These are phyloP conservation scores for Corythaixoides concolor DNA, from an alignment of 2,113 vertebrate genomes.

Conservation along the genomic window DNA sequence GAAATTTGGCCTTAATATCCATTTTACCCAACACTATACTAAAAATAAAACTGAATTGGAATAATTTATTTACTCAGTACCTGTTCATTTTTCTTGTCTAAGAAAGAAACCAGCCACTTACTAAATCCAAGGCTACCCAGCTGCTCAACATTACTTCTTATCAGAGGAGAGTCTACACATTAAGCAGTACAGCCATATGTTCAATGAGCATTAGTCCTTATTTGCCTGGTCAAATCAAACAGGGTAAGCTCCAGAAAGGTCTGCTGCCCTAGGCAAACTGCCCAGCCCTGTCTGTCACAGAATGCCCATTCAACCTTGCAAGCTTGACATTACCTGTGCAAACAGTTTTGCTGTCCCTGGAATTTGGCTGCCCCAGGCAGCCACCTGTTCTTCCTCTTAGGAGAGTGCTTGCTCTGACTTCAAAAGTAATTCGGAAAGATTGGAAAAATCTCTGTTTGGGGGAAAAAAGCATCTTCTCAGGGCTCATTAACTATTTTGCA, in stretches of 20 bases:
- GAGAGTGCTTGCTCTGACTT: not conserved
- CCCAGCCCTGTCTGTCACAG: not conserved
- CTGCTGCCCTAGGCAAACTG: conserved; percentile 16
- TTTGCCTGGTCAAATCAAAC: not conserved
- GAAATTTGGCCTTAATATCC: not conserved
- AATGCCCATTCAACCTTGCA: not conserved
- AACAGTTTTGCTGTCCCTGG: not conserved
- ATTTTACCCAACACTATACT: not conserved
- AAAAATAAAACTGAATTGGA: not conserved
- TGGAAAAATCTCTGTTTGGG: not conserved
- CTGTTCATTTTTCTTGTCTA: conserved; percentile 19
- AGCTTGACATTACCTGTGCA: not conserved
- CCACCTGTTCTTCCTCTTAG: not conserved
- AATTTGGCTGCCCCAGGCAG: not conserved
- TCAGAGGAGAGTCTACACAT: not conserved
- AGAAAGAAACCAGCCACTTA: not conserved
- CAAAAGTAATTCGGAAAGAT: not conserved
- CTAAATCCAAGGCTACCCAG: not conserved
- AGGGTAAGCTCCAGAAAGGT: not conserved
- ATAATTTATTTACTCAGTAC: not conserved
- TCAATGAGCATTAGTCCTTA: not conserved
- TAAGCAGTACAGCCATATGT: not conserved
- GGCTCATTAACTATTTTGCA: not conserved
- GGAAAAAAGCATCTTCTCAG: not conserved
- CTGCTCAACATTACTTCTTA: not conserved